phyloP scores from a whole-genome alignment of 2,113 vertebrate species.

The Macrotis lagotis region DNA sequence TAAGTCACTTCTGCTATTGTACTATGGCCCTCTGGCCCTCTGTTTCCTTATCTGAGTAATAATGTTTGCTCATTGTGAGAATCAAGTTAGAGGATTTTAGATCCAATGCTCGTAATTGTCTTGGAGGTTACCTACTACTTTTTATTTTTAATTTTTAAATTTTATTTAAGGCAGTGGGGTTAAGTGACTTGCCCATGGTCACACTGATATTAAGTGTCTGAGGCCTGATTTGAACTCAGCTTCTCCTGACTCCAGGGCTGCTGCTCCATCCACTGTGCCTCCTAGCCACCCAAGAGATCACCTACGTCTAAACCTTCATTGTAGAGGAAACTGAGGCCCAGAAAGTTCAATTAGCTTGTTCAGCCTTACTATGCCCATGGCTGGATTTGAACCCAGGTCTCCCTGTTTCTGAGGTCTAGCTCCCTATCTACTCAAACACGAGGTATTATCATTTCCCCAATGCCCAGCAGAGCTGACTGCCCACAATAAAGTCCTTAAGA shows the following conservation, averaged over 20 bases:
- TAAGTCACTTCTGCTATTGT: not conserved
- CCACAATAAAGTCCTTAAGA: not conserved
- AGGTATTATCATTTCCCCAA: not conserved
- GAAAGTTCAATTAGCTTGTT: not conserved
- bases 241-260: no score
- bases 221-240: no score
- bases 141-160: no score
- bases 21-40: not conserved
- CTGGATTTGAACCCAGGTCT: not conserved
- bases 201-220: no score
- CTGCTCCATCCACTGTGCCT: no score
- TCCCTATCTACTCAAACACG: not conserved
- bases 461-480: not conserved
- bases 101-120: not conserved
- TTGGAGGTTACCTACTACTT: no score
- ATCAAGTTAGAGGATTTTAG: not conserved
- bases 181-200: no score
- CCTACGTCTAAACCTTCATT: not conserved
- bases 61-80: not conserved
- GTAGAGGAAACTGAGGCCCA: not conserved
- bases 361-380: not conserved
- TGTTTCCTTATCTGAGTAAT: no score
- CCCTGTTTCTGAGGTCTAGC: not conserved
- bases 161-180: no score
- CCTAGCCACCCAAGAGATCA: no score